Evolutionary conservation across 2,113 vertebrate species (phyloP).

Genomic region (Hyperopisus bebe): DNA sequence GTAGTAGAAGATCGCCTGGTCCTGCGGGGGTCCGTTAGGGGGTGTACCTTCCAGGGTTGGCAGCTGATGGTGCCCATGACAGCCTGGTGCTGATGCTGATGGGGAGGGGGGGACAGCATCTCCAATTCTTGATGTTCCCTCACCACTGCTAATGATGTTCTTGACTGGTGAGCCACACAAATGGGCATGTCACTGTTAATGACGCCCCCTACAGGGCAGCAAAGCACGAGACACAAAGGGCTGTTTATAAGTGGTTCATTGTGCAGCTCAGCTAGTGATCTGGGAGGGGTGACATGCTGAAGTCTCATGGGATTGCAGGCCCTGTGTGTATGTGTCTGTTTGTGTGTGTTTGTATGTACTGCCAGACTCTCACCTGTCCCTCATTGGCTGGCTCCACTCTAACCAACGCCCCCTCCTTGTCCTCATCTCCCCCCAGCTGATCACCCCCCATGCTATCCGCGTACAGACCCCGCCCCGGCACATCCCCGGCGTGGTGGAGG

Average conservation of each 20-base stretch:
- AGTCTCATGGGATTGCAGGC: background rate
- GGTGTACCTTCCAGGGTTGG: background rate
- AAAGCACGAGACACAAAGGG: background rate
- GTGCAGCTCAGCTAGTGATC: background rate
- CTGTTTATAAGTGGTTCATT: background rate
- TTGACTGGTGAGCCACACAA: background rate
- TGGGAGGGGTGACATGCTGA: background rate
- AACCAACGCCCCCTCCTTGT: slow-evolving; percentile 19
- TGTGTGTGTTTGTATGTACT: background rate
- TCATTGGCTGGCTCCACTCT: background rate
- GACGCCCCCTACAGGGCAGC: background rate
- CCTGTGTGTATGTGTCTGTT: background rate
- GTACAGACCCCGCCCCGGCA: slow-evolving; percentile 97
- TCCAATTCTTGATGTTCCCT: slow-evolving; percentile 10
- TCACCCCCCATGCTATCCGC: slow-evolving; percentile 94
- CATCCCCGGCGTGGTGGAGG: slow-evolving; percentile 97
- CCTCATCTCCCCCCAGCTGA: slow-evolving; percentile 64
- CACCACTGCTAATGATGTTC: background rate
- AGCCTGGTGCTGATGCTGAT: background rate
- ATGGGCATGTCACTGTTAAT: background rate
- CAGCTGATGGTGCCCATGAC: background rate
- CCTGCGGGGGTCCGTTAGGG: background rate
- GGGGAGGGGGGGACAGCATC: background rate
- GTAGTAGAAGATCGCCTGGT: background rate
- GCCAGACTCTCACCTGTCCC: background rate